phyloP scores from a whole-genome alignment of 2,797 vertebrate genomes.

The Lycodopsis pacificus region DNA sequence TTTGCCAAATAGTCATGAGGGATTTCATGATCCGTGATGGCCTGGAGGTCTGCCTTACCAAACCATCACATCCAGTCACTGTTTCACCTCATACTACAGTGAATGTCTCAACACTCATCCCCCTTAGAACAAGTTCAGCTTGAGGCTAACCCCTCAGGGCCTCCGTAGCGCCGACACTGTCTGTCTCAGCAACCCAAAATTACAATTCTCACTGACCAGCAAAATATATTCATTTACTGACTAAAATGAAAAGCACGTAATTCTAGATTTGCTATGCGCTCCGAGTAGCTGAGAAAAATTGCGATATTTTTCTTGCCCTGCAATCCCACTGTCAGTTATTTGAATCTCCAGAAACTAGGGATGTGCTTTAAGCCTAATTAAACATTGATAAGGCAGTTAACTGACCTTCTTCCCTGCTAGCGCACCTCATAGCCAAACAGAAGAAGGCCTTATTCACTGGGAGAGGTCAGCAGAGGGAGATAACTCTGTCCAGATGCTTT shows the following conservation, averaged over 20 bases:
- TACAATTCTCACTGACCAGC: slow-evolving; percentile 9
- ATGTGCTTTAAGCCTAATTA: slow-evolving; percentile 59
- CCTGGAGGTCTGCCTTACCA: slow-evolving; percentile 58
- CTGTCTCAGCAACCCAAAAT: slow-evolving; percentile 11
- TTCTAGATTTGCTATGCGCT: not conserved
- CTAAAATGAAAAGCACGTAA: slow-evolving; percentile 33
- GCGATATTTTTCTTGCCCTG: not conserved
- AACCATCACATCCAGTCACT: slow-evolving; percentile 57
- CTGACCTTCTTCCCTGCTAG: slow-evolving; percentile 44
- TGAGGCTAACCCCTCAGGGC: slow-evolving; percentile 19
- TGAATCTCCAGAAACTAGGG: slow-evolving; percentile 32
- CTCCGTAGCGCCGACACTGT: slow-evolving; percentile 3
- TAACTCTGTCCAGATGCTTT: slow-evolving; percentile 78
- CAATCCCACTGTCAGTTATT: slow-evolving; percentile 28
- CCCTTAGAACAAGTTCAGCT: slow-evolving; percentile 46
- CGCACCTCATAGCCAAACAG: slow-evolving; percentile 55
- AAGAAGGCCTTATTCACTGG: slow-evolving; percentile 62
- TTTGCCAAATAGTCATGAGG: slow-evolving; percentile 59
- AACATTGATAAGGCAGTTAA: slow-evolving; percentile 62
- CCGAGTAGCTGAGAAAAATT: slow-evolving; percentile 7
- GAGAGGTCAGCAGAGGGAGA: slow-evolving; percentile 66
- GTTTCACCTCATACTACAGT: slow-evolving; percentile 45
- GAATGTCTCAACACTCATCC: slow-evolving; percentile 23
- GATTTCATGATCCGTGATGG: slow-evolving; percentile 61
- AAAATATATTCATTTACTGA: slow-evolving; percentile 19